Evolutionary conservation across 2,113 vertebrate genomes (phyloP).

Genomic region (Platichthys flesus): DNA sequence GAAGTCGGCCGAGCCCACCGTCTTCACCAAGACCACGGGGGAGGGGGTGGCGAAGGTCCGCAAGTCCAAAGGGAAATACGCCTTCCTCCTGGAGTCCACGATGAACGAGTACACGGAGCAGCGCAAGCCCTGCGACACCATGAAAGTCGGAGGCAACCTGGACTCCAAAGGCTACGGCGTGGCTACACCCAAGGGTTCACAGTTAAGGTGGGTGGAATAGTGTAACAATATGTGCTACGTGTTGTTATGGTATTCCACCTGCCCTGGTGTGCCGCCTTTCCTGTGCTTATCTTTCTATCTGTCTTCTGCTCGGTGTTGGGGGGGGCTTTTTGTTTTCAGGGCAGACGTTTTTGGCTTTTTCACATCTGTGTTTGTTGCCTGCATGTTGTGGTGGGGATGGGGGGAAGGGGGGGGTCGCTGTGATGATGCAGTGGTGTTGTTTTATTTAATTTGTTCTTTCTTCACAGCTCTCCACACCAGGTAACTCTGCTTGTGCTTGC

Average conservation of each 20-base stretch:
- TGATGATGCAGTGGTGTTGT: conserved; percentile 43
- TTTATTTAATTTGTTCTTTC: conserved; percentile 29
- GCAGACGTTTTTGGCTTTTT: conserved; percentile 27
- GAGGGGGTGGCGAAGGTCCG: conserved; percentile 97
- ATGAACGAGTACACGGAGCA: conserved; percentile 99
- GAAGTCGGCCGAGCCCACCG: conserved; percentile 97
- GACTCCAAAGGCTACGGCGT: conserved; percentile 99
- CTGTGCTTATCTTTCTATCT: conserved; percentile 58
- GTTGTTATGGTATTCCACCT: conserved; percentile 99
- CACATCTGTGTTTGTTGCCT: conserved; percentile 58
- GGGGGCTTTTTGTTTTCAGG: conserved; percentile 28
- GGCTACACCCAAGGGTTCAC: conserved; percentile 99
- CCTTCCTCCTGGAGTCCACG: conserved; percentile 99
- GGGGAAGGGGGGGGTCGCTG: not conserved
- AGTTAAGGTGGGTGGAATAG: conserved; percentile 99
- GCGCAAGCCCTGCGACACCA: conserved; percentile 98
- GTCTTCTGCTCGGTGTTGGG: conserved; percentile 28
- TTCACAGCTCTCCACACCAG: conserved; percentile 67
- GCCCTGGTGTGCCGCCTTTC: conserved; percentile 96
- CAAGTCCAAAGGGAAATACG: conserved; percentile 99
- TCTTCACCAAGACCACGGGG: conserved; percentile 97
- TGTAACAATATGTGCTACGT: conserved; percentile 98
- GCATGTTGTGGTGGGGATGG: conserved; percentile 9
- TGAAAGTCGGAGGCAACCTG: conserved; percentile 99
- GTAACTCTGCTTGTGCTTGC: conserved; percentile 64